Percentiles rank a stretch among this genome's conserved stretches.
phyloP scores from a whole-genome alignment of 1,140 invertebrate species.

The Carcinoscorpius rotundicauda region DNA sequence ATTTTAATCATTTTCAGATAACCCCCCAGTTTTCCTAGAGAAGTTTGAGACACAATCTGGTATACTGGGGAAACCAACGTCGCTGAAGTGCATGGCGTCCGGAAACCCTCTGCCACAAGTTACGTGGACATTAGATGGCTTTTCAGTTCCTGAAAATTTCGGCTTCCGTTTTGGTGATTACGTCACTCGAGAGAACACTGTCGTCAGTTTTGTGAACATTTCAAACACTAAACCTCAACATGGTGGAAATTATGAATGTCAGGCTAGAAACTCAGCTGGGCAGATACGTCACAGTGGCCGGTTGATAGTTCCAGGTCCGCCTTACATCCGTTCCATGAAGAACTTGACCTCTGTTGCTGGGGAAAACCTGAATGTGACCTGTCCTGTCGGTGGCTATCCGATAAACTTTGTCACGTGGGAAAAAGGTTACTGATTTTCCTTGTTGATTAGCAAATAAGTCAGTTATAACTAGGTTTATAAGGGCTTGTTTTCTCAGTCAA shows the following conservation, averaged over 20 bases:
- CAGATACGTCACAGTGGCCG: constrained; percentile 68
- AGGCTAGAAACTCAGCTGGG: constrained; percentile 82
- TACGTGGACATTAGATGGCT: constrained; percentile 24
- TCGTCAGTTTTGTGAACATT: constrained; percentile 87
- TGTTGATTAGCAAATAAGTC: no score
- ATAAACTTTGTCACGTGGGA: constrained; percentile 90
- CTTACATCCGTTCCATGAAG: constrained; percentile 68
- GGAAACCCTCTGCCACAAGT: constrained; percentile 21
- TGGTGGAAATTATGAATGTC: constrained; percentile 83
- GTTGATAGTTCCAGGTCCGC: constrained; percentile 82
- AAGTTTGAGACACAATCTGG: constrained; percentile 11
- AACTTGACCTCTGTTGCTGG: constrained; percentile 66
- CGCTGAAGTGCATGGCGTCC: constrained; percentile 21
- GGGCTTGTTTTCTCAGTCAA: no score
- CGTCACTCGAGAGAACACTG: constrained; percentile 50
- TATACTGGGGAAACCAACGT: constrained; percentile 13
- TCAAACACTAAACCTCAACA: constrained; percentile 82
- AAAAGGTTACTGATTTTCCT: constrained; percentile 42
- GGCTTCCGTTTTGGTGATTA: constrained; percentile 29
- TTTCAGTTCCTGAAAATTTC: constrained; percentile 24
- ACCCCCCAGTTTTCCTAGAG: constrained; percentile 12
- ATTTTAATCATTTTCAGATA: constrained; percentile 28
- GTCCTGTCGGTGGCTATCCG: constrained; percentile 87
- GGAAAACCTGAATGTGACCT: constrained; percentile 72
- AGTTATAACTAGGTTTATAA: no score